A percentile compares a stretch with the other conserved stretches of the same genome.
These are phyloP conservation scores for Leptinotarsa haldemani DNA, from an alignment of 2,888 invertebrate species.

Conservation along the genomic window DNA sequence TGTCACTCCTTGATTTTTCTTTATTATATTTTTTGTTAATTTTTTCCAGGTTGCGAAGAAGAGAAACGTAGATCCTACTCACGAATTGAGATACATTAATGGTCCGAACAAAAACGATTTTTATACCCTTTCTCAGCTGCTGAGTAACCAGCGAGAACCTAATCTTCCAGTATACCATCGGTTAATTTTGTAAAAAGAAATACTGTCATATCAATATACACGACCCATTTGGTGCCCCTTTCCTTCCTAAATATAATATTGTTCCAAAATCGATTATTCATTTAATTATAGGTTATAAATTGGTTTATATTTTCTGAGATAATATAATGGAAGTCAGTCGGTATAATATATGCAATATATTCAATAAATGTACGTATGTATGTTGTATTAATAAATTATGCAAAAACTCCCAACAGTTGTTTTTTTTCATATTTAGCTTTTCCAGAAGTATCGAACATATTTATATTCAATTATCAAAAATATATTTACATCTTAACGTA, in stretches of 20 bases:
- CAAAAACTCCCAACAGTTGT: constrained; percentile 18
- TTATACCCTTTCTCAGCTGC: constrained; percentile 71
- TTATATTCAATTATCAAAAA: no score
- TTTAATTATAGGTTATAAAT: constrained; percentile 27
- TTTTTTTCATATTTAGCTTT: not conserved
- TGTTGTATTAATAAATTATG: constrained; percentile 36
- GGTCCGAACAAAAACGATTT: constrained; percentile 69
- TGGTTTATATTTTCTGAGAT: constrained; percentile 53
- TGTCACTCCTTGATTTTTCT: constrained; percentile 5
- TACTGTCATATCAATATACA: constrained; percentile 41
- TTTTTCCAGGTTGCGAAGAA: constrained; percentile 69
- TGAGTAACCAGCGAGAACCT: constrained; percentile 68
- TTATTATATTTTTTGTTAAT: no score
- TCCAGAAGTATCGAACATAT: no score
- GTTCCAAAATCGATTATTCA: constrained; percentile 26
- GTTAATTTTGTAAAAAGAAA: constrained; percentile 69
- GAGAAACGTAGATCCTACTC: constrained; percentile 63
- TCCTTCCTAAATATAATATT: constrained; percentile 24
- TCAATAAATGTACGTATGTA: constrained; percentile 47
- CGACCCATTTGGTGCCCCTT: constrained; percentile 29
- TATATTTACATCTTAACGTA: no score
- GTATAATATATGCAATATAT: constrained; percentile 57
- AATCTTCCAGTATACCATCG: constrained; percentile 73
- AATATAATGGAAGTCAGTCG: constrained; percentile 58
- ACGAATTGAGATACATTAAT: constrained; percentile 62